These are phyloP conservation scores for Pseudorectes ferrugineus DNA, from an alignment of 2,113 vertebrate species.

Conservation along the genomic window DNA sequence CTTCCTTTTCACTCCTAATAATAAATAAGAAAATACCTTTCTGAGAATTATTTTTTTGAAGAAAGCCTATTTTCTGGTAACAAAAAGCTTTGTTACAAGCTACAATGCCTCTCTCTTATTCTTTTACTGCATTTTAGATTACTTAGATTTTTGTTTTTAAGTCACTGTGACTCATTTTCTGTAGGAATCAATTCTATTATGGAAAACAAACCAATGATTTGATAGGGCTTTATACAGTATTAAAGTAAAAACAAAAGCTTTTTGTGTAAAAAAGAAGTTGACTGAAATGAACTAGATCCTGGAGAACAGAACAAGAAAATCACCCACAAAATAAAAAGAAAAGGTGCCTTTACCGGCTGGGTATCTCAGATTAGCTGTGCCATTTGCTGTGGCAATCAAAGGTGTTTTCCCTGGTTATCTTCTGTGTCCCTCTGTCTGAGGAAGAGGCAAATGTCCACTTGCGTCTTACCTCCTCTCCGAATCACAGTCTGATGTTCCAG, in stretches of 20 bases:
- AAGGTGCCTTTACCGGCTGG: not conserved
- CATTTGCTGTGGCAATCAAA: not conserved
- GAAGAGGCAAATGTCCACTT: not conserved
- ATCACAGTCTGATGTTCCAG: not conserved
- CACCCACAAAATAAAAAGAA: not conserved
- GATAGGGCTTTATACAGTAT: not conserved
- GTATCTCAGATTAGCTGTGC: not conserved
- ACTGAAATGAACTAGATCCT: not conserved
- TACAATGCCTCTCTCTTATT: not conserved
- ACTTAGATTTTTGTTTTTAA: not conserved
- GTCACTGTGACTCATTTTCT: not conserved
- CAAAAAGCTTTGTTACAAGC: not conserved
- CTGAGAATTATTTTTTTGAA: not conserved
- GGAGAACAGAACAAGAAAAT: not conserved
- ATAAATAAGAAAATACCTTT: not conserved
- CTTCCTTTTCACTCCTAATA: not conserved
- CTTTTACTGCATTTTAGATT: not conserved
- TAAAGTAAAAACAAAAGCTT: not conserved
- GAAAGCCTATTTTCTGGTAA: not conserved
- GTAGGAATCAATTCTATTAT: not conserved
- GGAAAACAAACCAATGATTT: not conserved
- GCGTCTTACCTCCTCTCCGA: fast-evolving
- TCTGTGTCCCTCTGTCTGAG: not conserved
- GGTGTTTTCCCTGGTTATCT: not conserved
- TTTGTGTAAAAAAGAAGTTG: not conserved